These are phyloP conservation scores for Sylvilagus floridanus DNA, from an alignment of 2,797 vertebrate genomes.

Conservation along the genomic window DNA sequence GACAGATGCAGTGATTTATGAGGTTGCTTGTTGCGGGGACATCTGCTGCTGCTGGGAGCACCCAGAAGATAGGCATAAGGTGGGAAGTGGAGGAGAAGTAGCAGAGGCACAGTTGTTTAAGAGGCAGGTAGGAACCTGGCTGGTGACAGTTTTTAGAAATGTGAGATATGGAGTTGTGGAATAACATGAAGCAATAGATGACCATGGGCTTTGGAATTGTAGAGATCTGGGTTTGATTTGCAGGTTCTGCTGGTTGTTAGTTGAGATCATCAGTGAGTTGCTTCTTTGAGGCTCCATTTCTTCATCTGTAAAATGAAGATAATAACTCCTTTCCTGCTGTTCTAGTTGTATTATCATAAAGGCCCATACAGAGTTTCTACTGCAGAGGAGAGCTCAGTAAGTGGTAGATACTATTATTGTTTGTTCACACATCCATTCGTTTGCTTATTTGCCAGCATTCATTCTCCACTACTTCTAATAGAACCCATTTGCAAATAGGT, in stretches of 20 bases:
- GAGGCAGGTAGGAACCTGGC: neutral
- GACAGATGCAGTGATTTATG: slow-evolving; percentile 42
- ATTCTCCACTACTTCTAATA: neutral
- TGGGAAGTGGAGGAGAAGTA: neutral
- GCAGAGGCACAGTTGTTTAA: neutral
- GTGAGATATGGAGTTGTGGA: neutral
- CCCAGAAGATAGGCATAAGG: neutral
- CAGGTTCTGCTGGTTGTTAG: neutral
- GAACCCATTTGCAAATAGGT: neutral
- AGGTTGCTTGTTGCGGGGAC: neutral
- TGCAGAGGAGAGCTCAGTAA: neutral
- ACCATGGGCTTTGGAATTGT: neutral
- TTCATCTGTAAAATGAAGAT: neutral
- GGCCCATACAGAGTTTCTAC: neutral
- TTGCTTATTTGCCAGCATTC: neutral
- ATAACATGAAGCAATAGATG: too few species aligned
- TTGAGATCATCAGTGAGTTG: neutral
- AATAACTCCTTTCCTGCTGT: neutral
- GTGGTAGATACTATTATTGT: neutral
- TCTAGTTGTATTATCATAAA: neutral
- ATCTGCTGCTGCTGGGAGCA: neutral
- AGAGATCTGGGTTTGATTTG: neutral
- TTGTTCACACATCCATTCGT: neutral
- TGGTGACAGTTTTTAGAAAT: neutral
- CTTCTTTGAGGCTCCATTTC: neutral